Evolutionary conservation across 2,797 vertebrate species (phyloP), one percentile per base, ranked within the genome.

Genomic region (Philypnodon macrostomus): DNA sequence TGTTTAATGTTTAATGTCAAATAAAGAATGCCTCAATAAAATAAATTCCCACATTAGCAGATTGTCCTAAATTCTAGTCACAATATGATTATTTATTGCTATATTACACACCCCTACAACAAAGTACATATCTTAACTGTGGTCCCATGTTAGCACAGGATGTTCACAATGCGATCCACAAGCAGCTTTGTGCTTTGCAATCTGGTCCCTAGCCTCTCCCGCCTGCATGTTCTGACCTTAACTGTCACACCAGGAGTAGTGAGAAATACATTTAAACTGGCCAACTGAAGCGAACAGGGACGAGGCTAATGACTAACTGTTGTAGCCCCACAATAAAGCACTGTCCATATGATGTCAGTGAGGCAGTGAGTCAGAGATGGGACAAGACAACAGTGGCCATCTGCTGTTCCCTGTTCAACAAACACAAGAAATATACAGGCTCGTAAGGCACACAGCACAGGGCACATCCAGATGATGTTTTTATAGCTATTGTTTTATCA

Each of bases 321-420:
- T 53, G 49, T 58, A 48, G 54, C 54, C 41, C 53, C 52, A 39
- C 55, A 65, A 53, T 37, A 36, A 63, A 68, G 58, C 65, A 47
- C 48, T 58, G 61, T 71, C 58, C 67, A 50, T 68, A 66, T 74
- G 69, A 81, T 74, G 73, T 81, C 74, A 78, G 68, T 53, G 48
- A 67, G 66, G 33, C 63, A 50, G 35, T 77, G 77, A 83, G 61
- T 84, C 78, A 83, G 41, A 10, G 47, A 18, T 46, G 45, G 52
- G 30, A 36, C 66, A 65, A 21, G 65, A 64, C 45, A 75, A 60
- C 62, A 33, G 29, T 7, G 23, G 45, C 54, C 77, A 62, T 79
- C 73, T 80, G 73, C 64, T 67, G 53, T 49, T 44, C 13, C 9
- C 5, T 21, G 14, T n/a, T n/a, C n/a, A 53, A 41, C 12, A 13